These are phyloP conservation scores for Andrena haemorrhoa DNA, from an alignment of 2,888 invertebrate species.

Conservation along the genomic window DNA sequence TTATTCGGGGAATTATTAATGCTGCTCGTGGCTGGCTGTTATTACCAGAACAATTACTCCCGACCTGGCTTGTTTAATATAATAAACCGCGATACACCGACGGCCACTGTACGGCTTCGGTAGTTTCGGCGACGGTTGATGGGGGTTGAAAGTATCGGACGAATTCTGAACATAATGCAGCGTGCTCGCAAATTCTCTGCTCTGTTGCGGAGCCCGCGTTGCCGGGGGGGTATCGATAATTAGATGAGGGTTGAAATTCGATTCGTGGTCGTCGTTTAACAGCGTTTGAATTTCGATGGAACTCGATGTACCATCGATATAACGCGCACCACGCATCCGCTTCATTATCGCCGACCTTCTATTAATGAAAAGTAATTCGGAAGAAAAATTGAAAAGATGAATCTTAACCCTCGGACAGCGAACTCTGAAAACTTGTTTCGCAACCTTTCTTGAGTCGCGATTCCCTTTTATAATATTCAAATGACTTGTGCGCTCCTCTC, in stretches of 20 bases:
- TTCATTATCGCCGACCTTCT: neutral
- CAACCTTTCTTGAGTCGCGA: too few species aligned
- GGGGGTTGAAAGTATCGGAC: constrained; percentile 18
- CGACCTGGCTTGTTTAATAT: constrained; percentile 53
- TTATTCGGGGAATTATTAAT: constrained; percentile 52
- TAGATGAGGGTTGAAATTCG: constrained; percentile 17
- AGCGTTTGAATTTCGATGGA: constrained; percentile 4
- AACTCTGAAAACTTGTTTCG: too few species aligned
- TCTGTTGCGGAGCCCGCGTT: constrained; percentile 7
- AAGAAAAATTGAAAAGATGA: too few species aligned
- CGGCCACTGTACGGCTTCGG: constrained; percentile 9
- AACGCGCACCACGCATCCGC: neutral
- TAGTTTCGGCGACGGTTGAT: constrained; percentile 19
- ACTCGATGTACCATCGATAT: constrained; percentile 1
- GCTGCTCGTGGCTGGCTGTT: constrained; percentile 35
- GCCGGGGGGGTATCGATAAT: constrained; percentile 43
- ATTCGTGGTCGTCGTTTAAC: constrained; percentile 17
- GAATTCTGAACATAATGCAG: constrained; percentile 8
- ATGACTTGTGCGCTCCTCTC: too few species aligned
- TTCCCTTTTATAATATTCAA: too few species aligned
- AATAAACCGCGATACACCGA: constrained; percentile 51
- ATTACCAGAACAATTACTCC: constrained; percentile 55
- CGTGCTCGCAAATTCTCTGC: neutral
- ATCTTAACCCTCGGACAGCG: too few species aligned
- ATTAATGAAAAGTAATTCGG: too few species aligned